Conservation (phyloP, 2,113 vertebrate genomes). For the Pygoscelis antarcticus region DNA sequence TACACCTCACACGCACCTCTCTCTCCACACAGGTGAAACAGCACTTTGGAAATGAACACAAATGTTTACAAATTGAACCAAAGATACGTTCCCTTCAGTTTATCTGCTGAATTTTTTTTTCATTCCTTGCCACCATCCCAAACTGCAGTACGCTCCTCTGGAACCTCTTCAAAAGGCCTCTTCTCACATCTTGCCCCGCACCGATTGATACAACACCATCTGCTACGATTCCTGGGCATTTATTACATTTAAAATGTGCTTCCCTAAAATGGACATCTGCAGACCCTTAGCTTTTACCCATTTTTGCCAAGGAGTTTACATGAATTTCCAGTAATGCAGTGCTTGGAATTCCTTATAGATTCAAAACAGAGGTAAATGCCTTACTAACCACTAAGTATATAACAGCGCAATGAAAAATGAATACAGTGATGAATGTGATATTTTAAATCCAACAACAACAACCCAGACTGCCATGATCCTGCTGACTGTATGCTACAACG, state of each 20-base stretch:
- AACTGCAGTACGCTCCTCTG: not conserved
- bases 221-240: not conserved
- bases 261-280: not conserved
- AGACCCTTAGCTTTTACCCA: not conserved
- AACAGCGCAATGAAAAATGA: not conserved
- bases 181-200: not conserved
- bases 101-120: not conserved
- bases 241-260: not conserved
- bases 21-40: not conserved
- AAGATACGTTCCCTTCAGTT: not conserved
- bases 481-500: constrained; percentile 15
- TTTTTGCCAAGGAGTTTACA: not conserved
- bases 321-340: constrained; percentile 15
- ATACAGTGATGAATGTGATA: not conserved
- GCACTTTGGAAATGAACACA: not conserved
- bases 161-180: not conserved
- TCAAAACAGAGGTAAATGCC: constrained; percentile 15
- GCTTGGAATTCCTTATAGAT: constrained; percentile 2
- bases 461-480: not conserved
- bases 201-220: not conserved
- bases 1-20: not conserved
- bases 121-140: not conserved
- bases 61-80: not conserved
- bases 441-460: constrained; percentile 46
- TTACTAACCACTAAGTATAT: constrained; percentile 47